phyloP scores from a whole-genome alignment of 2,113 vertebrate genomes.

The Chionodraco myersi region DNA sequence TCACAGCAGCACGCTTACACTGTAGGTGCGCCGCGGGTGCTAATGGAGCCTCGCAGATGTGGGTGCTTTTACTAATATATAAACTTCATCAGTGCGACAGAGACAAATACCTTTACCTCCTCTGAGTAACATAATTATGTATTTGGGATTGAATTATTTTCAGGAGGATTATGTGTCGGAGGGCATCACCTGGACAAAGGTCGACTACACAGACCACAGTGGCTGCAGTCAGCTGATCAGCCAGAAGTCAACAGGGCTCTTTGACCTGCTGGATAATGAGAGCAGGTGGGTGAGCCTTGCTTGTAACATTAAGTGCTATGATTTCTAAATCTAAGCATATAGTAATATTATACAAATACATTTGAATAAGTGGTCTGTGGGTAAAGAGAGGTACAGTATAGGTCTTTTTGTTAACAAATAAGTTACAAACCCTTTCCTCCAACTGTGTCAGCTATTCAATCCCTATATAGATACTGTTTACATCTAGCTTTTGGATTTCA shows the following conservation, averaged over 20 bases:
- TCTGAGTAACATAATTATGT: not conserved
- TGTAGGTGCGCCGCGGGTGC: too few relatives aligned
- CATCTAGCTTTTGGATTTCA: too few relatives aligned
- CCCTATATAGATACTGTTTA: too few relatives aligned
- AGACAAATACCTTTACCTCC: not conserved
- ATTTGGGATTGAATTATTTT: slow-evolving; percentile 13
- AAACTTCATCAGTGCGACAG: not conserved
- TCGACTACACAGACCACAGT: slow-evolving; percentile 91
- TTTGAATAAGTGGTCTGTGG: not conserved
- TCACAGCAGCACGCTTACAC: too few relatives aligned
- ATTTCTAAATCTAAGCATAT: not conserved
- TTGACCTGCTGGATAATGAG: slow-evolving; percentile 91
- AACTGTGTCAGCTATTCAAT: not conserved
- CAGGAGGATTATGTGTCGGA: slow-evolving; percentile 93
- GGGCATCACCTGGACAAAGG: slow-evolving; percentile 91
- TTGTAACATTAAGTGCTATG: not conserved
- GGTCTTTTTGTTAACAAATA: not conserved
- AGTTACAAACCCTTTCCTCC: not conserved
- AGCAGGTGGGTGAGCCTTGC: slow-evolving; percentile 86
- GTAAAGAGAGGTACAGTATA: not conserved
- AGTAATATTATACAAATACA: not conserved
- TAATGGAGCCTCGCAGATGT: too few relatives aligned
- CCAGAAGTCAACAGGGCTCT: slow-evolving; percentile 89
- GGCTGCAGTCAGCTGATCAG: slow-evolving; percentile 93
- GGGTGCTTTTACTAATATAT: not conserved